Conservation (phyloP, 2,113 vertebrate species). For the Odocoileus virginianus region DNA sequence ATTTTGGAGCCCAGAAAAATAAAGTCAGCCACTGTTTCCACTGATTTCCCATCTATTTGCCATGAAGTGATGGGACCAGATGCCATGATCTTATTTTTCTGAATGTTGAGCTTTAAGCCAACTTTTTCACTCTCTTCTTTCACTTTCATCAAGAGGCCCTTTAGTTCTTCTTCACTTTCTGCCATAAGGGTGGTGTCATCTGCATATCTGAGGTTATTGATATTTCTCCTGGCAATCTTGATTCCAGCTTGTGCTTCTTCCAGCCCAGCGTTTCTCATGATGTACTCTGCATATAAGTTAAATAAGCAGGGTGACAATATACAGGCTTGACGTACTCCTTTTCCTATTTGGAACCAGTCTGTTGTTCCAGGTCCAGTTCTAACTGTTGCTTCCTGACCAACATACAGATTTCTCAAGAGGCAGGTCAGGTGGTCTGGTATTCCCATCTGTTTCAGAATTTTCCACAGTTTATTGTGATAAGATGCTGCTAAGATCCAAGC, state of each 20-base stretch:
- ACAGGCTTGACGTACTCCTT: background rate
- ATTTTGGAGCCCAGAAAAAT: background rate
- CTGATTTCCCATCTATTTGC: background rate
- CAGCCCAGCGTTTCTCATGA: background rate
- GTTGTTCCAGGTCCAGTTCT: background rate
- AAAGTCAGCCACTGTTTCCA: background rate
- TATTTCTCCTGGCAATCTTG: background rate
- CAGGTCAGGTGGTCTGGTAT: background rate
- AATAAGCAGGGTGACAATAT: background rate
- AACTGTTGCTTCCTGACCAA: background rate
- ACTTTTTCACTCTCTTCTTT: background rate
- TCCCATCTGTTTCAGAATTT: background rate
- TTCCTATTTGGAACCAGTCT: background rate
- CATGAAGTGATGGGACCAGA: background rate
- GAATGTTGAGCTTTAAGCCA: background rate
- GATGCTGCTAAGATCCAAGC: background rate
- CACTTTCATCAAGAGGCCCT: background rate
- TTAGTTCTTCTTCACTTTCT: background rate
- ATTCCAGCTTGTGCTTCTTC: background rate
- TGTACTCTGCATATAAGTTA: background rate
- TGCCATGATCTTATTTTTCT: background rate
- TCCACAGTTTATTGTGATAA: background rate
- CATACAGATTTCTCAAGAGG: background rate
- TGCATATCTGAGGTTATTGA: background rate
- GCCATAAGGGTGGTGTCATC: background rate